phyloP scores from a whole-genome alignment of 1,140 invertebrate genomes.

The Lasioglossum baleicum region DNA sequence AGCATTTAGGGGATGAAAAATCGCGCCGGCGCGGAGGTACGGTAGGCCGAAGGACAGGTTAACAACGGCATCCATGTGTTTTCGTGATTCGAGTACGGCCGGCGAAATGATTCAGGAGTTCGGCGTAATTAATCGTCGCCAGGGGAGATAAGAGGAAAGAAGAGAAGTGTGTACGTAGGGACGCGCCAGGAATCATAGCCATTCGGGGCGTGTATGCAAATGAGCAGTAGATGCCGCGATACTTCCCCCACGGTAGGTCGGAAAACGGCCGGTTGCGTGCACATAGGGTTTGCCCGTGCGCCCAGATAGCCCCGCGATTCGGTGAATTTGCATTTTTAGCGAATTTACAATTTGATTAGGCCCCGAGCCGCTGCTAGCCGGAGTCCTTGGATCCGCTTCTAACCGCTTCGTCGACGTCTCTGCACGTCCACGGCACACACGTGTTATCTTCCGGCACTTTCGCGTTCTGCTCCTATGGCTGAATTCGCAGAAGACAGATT shows the following conservation, averaged over 20 bases:
- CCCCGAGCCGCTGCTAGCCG: neutral
- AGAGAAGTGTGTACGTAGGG: conserved; percentile 3
- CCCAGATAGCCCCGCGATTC: conserved; percentile 54
- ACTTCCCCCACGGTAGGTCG: conserved; percentile 29
- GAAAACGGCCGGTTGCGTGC: conserved; percentile 58
- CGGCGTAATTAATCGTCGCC: conserved; percentile 53
- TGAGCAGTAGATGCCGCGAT: conserved; percentile 54
- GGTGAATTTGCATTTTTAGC: conserved; percentile 69
- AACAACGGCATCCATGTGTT: conserved; percentile 1
- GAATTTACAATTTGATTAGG: conserved; percentile 71
- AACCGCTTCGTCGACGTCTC: neutral
- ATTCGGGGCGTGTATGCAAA: conserved; percentile 62
- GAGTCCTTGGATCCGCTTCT: conserved; percentile 1
- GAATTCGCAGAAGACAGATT: conserved; percentile 52
- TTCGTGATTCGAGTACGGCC: conserved; percentile 12
- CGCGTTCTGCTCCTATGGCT: conserved; percentile 36
- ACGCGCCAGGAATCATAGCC: conserved; percentile 50
- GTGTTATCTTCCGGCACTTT: conserved; percentile 47
- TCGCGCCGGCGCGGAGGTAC: no score
- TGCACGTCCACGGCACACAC: neutral
- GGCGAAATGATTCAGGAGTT: conserved; percentile 16
- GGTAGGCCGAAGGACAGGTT: neutral
- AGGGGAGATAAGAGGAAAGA: conserved; percentile 28
- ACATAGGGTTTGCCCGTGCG: conserved; percentile 16
- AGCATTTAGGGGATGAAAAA: no score